Conservation (phyloP, 2,888 invertebrate genomes). For the Macaria liturata region DNA sequence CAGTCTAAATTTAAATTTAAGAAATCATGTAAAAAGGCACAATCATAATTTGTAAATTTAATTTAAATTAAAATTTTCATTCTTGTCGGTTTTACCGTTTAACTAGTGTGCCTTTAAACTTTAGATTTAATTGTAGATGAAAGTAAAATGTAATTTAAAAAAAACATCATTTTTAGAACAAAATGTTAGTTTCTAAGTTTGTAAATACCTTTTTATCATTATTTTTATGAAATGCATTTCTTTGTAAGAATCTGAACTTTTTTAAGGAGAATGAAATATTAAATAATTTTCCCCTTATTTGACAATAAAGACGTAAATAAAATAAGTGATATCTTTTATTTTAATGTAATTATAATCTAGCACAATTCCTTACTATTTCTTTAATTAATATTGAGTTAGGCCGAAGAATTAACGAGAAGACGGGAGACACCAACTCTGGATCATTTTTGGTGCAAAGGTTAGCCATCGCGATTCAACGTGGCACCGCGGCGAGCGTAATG, state of each 20-base stretch:
- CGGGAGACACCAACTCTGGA: too few species aligned
- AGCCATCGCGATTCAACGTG: too few species aligned
- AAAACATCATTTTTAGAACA: conserved; percentile 59
- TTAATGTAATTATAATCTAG: conserved; percentile 11
- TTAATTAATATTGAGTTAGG: too few species aligned
- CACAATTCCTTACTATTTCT: too few species aligned
- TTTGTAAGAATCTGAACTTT: conserved; percentile 70
- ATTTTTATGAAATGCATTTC: conserved; percentile 81
- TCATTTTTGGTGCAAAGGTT: too few species aligned
- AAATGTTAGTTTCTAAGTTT: conserved; percentile 49
- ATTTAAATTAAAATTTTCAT: conserved; percentile 16
- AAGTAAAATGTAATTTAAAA: conserved; percentile 66
- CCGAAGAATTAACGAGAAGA: too few species aligned
- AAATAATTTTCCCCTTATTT: conserved; percentile 77
- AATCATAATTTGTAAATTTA: conserved; percentile 22
- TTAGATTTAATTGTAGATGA: conserved; percentile 47
- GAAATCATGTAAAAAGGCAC: conserved; percentile 46
- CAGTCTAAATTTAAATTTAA: conserved; percentile 14
- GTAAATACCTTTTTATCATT: conserved; percentile 78
- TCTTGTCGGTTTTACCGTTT: conserved; percentile 24
- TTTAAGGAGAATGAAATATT: conserved; percentile 75
- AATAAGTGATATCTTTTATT: conserved; percentile 57
- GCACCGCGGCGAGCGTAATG: too few species aligned
- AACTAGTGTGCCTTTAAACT: conserved; percentile 62
- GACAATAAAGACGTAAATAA: conserved; percentile 78